These are phyloP conservation scores for Etheostoma nigrum DNA, from an alignment of 2,797 vertebrate genomes.

Conservation along the genomic window DNA sequence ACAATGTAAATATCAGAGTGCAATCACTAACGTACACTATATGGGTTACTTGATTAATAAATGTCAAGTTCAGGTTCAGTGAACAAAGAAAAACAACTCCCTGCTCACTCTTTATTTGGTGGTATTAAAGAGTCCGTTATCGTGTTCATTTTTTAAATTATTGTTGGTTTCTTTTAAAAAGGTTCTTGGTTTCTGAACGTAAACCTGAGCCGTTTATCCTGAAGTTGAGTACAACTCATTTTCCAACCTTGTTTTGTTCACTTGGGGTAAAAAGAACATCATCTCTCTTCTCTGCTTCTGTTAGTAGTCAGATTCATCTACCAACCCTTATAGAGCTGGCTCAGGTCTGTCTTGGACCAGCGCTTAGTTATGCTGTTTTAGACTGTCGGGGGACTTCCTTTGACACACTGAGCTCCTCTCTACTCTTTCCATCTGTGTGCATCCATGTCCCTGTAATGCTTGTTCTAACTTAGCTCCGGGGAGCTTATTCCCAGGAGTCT, in stretches of 20 bases:
- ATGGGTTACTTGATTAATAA: slow-evolving; percentile 13
- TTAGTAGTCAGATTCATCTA: no score
- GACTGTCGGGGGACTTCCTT: no score
- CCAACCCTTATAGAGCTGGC: no score
- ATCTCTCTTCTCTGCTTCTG: no score
- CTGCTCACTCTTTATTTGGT: neutral
- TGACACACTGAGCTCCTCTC: no score
- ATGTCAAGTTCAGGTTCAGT: slow-evolving; percentile 39
- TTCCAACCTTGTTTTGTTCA: neutral
- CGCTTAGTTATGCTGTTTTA: no score
- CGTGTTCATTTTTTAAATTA: neutral
- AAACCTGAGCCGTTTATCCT: neutral
- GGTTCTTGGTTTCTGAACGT: neutral
- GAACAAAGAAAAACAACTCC: slow-evolving; percentile 22
- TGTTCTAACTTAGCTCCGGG: no score
- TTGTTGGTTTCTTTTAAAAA: neutral
- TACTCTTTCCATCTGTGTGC: no score
- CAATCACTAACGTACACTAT: slow-evolving; percentile 1
- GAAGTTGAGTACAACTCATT: neutral
- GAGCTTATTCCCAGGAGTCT: no score
- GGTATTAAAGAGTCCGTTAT: neutral
- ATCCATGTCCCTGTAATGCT: no score
- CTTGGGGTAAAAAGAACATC: neutral
- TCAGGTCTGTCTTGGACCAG: no score
- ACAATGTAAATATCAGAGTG: slow-evolving; percentile 33